These are phyloP conservation scores for Atlantisia rogersi DNA, from an alignment of 2,113 vertebrate species.

Conservation along the genomic window DNA sequence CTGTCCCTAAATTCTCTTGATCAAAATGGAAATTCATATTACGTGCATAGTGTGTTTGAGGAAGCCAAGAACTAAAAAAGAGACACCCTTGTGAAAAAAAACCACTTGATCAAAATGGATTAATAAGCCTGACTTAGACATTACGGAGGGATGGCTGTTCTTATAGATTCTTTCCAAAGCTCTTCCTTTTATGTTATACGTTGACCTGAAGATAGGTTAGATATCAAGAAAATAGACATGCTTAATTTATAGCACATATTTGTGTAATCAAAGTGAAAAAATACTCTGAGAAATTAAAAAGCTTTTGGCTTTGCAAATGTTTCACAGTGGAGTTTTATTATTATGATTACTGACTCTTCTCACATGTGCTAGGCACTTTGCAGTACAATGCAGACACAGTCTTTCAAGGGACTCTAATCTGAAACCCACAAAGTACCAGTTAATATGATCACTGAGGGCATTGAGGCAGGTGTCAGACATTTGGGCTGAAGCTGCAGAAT, in stretches of 20 bases:
- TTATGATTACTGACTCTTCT: not conserved
- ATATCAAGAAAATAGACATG: not conserved
- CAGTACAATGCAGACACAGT: not conserved
- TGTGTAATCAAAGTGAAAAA: not conserved
- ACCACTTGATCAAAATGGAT: accelerated
- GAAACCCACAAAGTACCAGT: not conserved
- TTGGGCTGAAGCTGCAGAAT: not conserved
- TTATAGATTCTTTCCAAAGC: not conserved
- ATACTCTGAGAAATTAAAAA: not conserved
- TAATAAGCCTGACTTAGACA: not conserved
- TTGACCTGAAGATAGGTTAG: not conserved
- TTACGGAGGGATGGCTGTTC: not conserved
- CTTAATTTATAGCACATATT: not conserved
- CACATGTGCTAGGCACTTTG: not conserved
- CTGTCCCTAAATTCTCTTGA: not conserved
- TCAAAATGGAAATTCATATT: not conserved
- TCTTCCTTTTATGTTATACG: not conserved
- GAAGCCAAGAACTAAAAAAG: not conserved
- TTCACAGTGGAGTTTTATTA: not conserved
- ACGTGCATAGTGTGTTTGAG: not conserved
- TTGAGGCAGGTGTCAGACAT: not conserved
- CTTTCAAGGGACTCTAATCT: not conserved
- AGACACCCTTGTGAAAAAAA: not conserved
- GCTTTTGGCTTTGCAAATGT: not conserved
- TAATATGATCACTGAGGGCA: not conserved